Conservation (phyloP, 2,113 vertebrate genomes). For the Psephotus haematonotus region DNA sequence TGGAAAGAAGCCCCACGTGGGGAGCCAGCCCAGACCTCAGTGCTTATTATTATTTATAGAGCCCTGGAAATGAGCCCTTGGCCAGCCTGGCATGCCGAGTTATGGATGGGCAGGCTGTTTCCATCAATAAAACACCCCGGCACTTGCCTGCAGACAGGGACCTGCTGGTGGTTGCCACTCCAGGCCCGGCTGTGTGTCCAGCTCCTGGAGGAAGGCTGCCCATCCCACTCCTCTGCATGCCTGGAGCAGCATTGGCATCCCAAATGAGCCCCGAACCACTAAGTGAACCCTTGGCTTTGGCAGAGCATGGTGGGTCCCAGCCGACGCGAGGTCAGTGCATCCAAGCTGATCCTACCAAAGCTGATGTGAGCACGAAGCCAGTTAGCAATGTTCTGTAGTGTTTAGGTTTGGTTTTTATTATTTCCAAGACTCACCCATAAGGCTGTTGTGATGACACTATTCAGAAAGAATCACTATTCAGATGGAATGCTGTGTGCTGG, state of each 20-base stretch:
- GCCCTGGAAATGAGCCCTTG: conserved; percentile 16
- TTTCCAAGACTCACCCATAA: neutral
- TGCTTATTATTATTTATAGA: conserved; percentile 43
- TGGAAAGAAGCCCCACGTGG: conserved; percentile 44
- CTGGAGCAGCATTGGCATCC: neutral
- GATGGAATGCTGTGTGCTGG: neutral
- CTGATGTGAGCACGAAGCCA: neutral
- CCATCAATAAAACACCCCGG: conserved; percentile 2
- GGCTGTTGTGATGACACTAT: conserved; percentile 18
- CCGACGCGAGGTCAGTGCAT: fast-evolving
- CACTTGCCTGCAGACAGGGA: neutral
- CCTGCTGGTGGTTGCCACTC: fast-evolving
- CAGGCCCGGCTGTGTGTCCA: fast-evolving
- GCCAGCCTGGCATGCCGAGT: neutral
- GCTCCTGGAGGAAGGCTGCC: neutral
- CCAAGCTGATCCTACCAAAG: neutral
- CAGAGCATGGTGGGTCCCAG: neutral
- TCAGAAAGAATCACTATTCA: neutral
- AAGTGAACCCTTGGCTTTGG: neutral
- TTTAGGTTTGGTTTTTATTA: neutral
- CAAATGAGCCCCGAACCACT: fast-evolving
- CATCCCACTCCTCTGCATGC: fast-evolving
- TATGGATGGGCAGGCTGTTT: neutral
- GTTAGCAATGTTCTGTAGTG: neutral
- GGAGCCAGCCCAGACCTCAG: conserved; percentile 7